Evolutionary conservation across 2,113 vertebrate species (phyloP).

Genomic region (Phoenicopterus ruber): DNA sequence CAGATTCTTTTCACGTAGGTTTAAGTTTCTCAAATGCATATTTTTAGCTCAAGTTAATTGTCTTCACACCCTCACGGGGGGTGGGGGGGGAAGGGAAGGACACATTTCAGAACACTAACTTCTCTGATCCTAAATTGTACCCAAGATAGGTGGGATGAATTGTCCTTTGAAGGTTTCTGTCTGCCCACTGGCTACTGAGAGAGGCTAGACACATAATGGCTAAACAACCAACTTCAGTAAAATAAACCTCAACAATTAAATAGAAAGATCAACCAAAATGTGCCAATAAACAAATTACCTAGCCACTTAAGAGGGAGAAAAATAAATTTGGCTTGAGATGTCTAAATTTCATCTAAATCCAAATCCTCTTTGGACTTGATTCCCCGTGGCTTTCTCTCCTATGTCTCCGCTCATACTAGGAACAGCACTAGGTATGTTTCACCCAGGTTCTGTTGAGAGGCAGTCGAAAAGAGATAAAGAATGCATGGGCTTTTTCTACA

Average conservation of each 20-base stretch:
- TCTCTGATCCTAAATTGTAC: neutral
- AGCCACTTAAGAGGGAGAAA: neutral
- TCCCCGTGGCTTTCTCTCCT: neutral
- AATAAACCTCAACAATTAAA: neutral
- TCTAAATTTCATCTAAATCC: neutral
- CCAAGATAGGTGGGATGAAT: neutral
- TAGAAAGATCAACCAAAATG: neutral
- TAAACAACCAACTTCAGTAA: neutral
- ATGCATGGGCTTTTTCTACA: neutral
- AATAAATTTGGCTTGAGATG: neutral
- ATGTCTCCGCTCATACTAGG: neutral
- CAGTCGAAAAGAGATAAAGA: neutral
- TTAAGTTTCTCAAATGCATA: neutral
- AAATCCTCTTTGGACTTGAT: neutral
- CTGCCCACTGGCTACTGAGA: neutral
- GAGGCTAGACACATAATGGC: neutral
- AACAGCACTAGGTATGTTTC: neutral
- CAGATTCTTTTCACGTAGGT: neutral
- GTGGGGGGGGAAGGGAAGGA: fast-evolving
- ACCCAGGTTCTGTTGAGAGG: neutral
- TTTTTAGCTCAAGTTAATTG: neutral
- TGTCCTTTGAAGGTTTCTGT: neutral
- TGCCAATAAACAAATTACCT: neutral
- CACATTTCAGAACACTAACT: neutral
- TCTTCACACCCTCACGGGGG: neutral